phyloP scores from a whole-genome alignment of 2,888 invertebrate species.

The Leptopilina syphax region DNA sequence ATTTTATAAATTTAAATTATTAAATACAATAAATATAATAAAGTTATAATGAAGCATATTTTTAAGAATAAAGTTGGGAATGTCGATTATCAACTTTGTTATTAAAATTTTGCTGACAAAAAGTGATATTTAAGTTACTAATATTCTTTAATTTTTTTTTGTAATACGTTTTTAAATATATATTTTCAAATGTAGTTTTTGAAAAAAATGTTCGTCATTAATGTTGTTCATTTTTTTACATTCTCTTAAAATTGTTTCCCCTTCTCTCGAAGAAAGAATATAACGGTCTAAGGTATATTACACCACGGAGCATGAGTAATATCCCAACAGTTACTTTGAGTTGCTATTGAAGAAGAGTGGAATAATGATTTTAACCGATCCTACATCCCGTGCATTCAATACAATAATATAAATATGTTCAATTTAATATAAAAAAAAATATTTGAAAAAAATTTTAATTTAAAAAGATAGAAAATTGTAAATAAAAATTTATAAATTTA shows the following conservation, averaged over 20 bases:
- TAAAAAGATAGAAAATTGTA: not conserved
- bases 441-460: not conserved
- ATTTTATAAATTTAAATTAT: no score
- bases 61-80: no score
- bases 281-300: not conserved
- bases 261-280: slow-evolving; percentile 3
- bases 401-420: no score
- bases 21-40: no score
- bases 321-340: not conserved
- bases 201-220: not conserved
- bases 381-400: no score
- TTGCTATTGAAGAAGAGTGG: not conserved
- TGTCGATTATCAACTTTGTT: no score
- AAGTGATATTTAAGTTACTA: no score
- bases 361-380: not conserved
- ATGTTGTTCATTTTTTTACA: slow-evolving; percentile 18
- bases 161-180: not conserved
- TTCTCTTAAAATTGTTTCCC: slow-evolving; percentile 1
- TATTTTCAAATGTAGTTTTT: not conserved
- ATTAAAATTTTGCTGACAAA: no score
- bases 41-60: no score
- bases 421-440: not conserved
- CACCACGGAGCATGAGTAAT: not conserved
- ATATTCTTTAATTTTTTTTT: no score
- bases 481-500: not conserved